Base-by-base conservation (phyloP, 2,888 invertebrate genomes). In the Nemotelus pantherinus region DNA sequence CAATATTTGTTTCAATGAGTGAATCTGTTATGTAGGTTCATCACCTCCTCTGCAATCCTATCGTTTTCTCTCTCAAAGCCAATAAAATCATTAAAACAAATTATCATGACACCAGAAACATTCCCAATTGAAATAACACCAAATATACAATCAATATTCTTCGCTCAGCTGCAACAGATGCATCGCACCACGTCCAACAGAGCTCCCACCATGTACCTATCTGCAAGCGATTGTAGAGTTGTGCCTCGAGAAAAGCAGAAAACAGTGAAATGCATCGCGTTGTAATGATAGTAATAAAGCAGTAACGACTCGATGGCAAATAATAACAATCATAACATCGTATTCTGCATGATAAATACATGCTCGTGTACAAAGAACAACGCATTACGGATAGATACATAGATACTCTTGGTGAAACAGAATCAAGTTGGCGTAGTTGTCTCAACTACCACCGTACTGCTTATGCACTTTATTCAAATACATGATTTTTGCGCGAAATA, bases 271-370 rank as follows among this genome's bases (percentile, higher is more conserved):
- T 74, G 60, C 79, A 75, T 65, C 64, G 48, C 68, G 77, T 43
- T 48, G 63, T 79, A 79, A 79, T 79, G 79, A 79, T 76, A 79
- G 79, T 79, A 79, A 79, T 79, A 79, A 79, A 76, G 77, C 77
- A 77, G 76, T 70, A 63, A 63, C 76, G 70, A 75, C 70, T 60
- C 60, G 74, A 60, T 74, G 47, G 74, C 74, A 79, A 79, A 79
- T 79, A 77, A 79, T 79, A 79, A 79, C 79, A 77, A 79, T 77
- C 77, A 77, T 77, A 77, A 79, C 76, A 71, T 55, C 67, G 70
- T 47, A 77, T 65, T 70, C 74, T 60, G 60, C 79, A 75, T 77
- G 76, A 77, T 79, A 79, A 79, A 77, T 79, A 79, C 71, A 65
- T 79, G 72, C 77, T 77, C 79, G 79, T 79, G 25, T 25, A 25